A percentile compares a stretch with the other conserved stretches of the same genome.
These are phyloP conservation scores for Gisinianus flammeolus DNA, from an alignment of 2,888 invertebrate genomes.

Conservation along the genomic window DNA sequence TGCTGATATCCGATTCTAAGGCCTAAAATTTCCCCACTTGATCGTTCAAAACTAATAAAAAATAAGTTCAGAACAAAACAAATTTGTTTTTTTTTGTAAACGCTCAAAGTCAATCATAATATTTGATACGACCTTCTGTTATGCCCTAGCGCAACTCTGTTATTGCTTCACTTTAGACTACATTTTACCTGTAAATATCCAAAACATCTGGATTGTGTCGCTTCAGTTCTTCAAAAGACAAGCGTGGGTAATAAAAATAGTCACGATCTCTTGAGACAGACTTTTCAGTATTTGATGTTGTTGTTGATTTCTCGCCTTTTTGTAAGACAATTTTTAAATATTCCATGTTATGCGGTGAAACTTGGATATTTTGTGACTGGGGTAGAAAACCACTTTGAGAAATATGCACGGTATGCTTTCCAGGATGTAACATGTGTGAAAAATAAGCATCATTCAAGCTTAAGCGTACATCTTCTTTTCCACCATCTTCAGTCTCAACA, in stretches of 20 bases:
- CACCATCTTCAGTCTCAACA: conserved; percentile 67
- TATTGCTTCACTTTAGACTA: neutral
- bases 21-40: conserved; percentile 52
- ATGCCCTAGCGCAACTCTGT: neutral
- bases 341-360: conserved; percentile 63
- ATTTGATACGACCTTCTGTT: neutral
- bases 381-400: conserved; percentile 65
- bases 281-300: neutral
- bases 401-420: conserved; percentile 60
- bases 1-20: conserved; percentile 53
- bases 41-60: conserved; percentile 48
- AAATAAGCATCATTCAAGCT: conserved; percentile 74
- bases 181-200: conserved; percentile 48
- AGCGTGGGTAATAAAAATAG: conserved; percentile 55
- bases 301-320: neutral
- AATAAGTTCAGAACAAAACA: too few relatives aligned
- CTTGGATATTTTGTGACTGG: conserved; percentile 59
- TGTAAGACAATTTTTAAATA: conserved; percentile 59
- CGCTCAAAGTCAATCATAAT: neutral
- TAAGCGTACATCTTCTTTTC: conserved; percentile 67
- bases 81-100: conserved; percentile 4
- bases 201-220: conserved; percentile 47
- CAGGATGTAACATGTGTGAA: conserved; percentile 74
- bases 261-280: conserved; percentile 14
- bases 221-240: conserved; percentile 49